phyloP scores from a whole-genome alignment of 2,888 invertebrate species.

The Drosophila macrospina region DNA sequence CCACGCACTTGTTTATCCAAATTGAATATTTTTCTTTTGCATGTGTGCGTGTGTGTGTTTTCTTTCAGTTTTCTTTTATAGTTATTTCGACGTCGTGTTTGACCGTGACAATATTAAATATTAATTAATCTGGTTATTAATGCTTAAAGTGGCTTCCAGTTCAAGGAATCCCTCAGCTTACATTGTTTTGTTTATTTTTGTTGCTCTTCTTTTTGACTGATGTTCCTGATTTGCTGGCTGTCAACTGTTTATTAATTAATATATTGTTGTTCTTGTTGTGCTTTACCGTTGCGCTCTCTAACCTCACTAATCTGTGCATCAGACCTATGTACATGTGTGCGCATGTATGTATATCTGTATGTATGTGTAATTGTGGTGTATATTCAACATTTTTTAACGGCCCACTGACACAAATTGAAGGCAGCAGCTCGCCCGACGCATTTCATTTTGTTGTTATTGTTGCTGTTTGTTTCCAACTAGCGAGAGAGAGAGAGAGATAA shows the following conservation, averaged over 20 bases:
- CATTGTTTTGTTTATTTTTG: constrained; percentile 17
- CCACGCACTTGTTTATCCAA: constrained; percentile 64
- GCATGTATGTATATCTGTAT: neutral
- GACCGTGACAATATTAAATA: constrained; percentile 79
- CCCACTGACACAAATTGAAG: constrained; percentile 71
- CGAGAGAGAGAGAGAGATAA: constrained; percentile 4
- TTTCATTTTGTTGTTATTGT: constrained; percentile 19
- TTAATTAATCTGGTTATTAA: constrained; percentile 74
- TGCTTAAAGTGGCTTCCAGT: constrained; percentile 43
- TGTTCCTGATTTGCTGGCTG: constrained; percentile 42
- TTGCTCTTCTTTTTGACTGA: constrained; percentile 25
- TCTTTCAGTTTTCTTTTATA: constrained; percentile 52
- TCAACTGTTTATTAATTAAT: constrained; percentile 34
- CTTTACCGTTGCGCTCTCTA: constrained; percentile 41
- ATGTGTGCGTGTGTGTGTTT: constrained; percentile 27
- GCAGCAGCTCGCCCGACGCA: constrained; percentile 19
- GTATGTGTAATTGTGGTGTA: constrained; percentile 16
- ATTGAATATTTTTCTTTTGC: constrained; percentile 40
- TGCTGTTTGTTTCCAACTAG: constrained; percentile 63
- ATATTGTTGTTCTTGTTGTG: constrained; percentile 22
- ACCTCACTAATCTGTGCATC: constrained; percentile 64
- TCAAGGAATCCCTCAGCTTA: constrained; percentile 22
- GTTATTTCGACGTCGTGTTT: constrained; percentile 57
- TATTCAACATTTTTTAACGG: constrained; percentile 48
- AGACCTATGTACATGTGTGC: neutral